phyloP scores from a whole-genome alignment of 92 coral and sea anemone species.

The Parazoanthus atlanticus region DNA sequence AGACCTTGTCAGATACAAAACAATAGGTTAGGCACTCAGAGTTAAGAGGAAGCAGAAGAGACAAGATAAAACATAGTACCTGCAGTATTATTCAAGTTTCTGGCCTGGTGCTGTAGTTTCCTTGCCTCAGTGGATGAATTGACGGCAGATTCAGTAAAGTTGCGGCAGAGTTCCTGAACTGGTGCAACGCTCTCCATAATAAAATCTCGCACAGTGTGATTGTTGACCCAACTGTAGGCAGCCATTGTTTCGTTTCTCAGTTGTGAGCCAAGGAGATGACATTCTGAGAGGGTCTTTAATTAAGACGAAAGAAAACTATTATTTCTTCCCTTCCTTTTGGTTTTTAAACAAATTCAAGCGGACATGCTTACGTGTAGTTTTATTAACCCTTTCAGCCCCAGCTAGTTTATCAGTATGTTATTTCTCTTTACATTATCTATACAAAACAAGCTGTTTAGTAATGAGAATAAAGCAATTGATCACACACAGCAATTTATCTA shows the following conservation, averaged over 20 bases:
- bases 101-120: constrained; percentile 54
- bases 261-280: constrained; percentile 3
- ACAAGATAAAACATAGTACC: constrained; percentile 10
- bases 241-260: constrained; percentile 61
- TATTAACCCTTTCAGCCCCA: no score
- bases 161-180: constrained; percentile 66
- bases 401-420: no score
- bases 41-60: neutral
- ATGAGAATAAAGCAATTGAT: no score
- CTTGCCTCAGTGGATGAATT: constrained; percentile 50
- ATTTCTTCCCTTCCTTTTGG: neutral
- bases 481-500: no score
- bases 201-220: constrained; percentile 69
- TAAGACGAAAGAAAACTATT: neutral
- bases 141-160: constrained; percentile 54
- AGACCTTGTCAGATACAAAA: neutral
- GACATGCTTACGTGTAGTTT: no score
- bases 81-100: constrained; percentile 57
- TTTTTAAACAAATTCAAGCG: no score
- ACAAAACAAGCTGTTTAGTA: no score
- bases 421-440: no score
- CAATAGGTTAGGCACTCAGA: neutral
- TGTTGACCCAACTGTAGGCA: constrained; percentile 53
- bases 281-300: constrained; percentile 29
- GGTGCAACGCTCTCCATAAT: constrained; percentile 68